Conservation (phyloP, 2,797 vertebrate genomes). For the Cynodonichthys magdalenae region DNA sequence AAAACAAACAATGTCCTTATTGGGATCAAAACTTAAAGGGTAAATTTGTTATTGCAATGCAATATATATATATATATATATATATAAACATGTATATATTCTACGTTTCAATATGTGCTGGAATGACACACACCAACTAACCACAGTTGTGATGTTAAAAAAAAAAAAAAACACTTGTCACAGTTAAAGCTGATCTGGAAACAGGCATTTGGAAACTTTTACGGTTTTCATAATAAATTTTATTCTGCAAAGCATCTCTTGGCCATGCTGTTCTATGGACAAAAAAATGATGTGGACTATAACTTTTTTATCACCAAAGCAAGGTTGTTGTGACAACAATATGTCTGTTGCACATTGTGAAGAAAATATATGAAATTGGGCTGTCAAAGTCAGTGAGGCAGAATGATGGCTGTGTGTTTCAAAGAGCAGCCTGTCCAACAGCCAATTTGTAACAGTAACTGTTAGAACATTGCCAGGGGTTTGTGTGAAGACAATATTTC, state of each 20-base stretch:
- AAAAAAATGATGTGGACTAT: conserved; percentile 35
- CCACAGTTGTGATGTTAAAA: not conserved
- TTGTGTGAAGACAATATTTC: conserved; percentile 21
- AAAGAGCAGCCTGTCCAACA: conserved; percentile 48
- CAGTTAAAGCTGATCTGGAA: conserved; percentile 13
- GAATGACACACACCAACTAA: not conserved
- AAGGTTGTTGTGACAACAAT: conserved; percentile 58
- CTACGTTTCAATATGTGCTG: not conserved
- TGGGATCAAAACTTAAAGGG: too few species aligned
- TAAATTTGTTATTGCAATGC: too few species aligned
- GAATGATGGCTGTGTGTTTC: conserved; percentile 63
- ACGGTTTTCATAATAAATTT: conserved; percentile 31
- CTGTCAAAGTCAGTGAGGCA: conserved; percentile 55
- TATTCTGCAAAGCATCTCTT: conserved; percentile 26
- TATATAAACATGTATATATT: too few species aligned
- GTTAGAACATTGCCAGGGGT: conserved; percentile 27
- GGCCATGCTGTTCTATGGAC: conserved; percentile 17
- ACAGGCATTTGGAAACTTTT: conserved; percentile 26
- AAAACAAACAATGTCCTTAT: too few species aligned
- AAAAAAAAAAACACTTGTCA: conserved; percentile 10
- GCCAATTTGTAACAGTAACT: conserved; percentile 58
- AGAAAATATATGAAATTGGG: conserved; percentile 53
- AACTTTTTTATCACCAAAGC: conserved; percentile 43
- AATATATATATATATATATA: too few species aligned
- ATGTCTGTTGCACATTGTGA: conserved; percentile 42